Evolutionary conservation across 1,140 invertebrate genomes (phyloP), one percentile per base, ranked within the genome.

Genomic region (Hylyphantes graminicola): DNA sequence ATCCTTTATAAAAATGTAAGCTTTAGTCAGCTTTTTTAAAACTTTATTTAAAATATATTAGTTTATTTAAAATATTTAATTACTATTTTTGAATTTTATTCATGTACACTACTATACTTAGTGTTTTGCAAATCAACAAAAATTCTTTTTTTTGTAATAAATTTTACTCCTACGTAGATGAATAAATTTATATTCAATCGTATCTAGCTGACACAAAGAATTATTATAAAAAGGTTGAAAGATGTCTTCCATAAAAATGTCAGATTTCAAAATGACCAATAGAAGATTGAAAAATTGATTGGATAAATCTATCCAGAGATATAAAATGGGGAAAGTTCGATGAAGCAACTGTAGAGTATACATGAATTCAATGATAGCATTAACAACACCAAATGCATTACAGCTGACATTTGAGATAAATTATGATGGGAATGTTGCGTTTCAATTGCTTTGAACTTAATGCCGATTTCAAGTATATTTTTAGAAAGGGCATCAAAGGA

Each of bases 221-320:
- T 35, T 35, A 70, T 70, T 70, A 51, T 54, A 17, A 5, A 19
- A 59, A 50, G 19, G 35, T 57, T 74, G 72, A 74, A 74, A 74
- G 55, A 74, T 74, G 55, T 21, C 55, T 74, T 57, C 54, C 72
- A 55, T 57, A 74, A 74, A 74, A 55, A 74, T 74, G 72, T 74
- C 54, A 55, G 72, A 35, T 21, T 74, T 74, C 53, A 50, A 57
- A 74, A 74, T 74, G 72, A 74, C 54, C 72, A 57, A 57, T 57
- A 55, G 55, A 15, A 74, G 15, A 74, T 74, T 74, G 53, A 74
- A 57, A 74, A 59, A 74, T 57, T 74, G 72, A 74, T 74, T 74
- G 54, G 21, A 15, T 74, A 74, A 74, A 74, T 74, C 53, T 51
- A 57, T 74, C 21, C 35, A 8, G 54, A 35, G 13, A 19, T 55